A percentile compares a stretch with the other conserved stretches of the same genome.
These are phyloP conservation scores for Julus scanicus DNA, from an alignment of 2,888 invertebrate genomes.

Conservation along the genomic window DNA sequence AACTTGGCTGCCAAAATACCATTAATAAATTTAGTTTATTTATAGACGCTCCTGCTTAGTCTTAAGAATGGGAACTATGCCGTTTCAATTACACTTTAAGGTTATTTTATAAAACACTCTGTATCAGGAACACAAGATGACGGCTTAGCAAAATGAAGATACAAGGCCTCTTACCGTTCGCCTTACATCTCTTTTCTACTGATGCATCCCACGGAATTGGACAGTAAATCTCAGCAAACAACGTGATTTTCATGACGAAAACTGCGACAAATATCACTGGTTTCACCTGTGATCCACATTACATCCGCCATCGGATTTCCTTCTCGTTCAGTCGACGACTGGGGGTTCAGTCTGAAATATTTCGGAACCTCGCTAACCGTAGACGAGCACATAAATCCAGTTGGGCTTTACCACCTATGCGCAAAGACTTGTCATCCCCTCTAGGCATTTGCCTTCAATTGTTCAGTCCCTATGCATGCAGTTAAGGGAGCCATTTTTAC, in stretches of 20 bases:
- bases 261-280: neutral
- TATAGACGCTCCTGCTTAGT: neutral
- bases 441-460: neutral
- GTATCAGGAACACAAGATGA: neutral
- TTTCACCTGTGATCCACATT: neutral
- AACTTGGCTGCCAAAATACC: neutral
- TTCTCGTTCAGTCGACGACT: neutral
- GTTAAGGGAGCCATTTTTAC: neutral
- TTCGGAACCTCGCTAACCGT: neutral
- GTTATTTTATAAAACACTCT: neutral
- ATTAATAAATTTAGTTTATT: neutral
- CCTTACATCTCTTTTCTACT: neutral
- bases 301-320: slow-evolving; percentile 32
- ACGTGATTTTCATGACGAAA: neutral
- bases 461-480: neutral
- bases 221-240: neutral
- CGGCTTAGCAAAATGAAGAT: neutral
- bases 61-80: neutral
- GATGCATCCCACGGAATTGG: neutral
- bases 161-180: neutral
- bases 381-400: neutral
- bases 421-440: neutral
- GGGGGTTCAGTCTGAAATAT: neutral
- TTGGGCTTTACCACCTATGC: neutral
- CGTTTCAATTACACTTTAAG: neutral